These are phyloP conservation scores for Protophormia terraenovae DNA, from an alignment of 2,888 invertebrate genomes.

Conservation along the genomic window DNA sequence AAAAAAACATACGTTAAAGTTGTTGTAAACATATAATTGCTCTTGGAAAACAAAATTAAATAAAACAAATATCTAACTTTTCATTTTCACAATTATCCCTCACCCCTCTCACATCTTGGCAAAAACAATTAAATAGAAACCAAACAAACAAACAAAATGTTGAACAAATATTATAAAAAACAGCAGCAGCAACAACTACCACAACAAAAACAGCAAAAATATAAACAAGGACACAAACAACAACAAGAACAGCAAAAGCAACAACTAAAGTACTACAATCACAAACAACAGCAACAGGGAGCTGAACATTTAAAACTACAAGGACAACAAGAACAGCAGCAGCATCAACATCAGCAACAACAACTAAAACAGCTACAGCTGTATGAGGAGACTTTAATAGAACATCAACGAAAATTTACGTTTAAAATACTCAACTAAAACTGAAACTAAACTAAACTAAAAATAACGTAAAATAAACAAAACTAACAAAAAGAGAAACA, in stretches of 20 bases:
- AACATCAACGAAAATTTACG: slow-evolving; percentile 53
- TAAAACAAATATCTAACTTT: slow-evolving; percentile 20
- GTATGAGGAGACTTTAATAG: slow-evolving; percentile 25
- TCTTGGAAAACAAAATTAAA: slow-evolving; percentile 43
- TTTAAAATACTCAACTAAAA: slow-evolving; percentile 53
- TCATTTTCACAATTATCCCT: background rate
- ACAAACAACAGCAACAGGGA: background rate
- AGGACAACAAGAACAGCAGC: background rate
- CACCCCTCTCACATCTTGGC: background rate
- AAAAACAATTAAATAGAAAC: slow-evolving; percentile 50
- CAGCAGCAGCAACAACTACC: slow-evolving; percentile 41
- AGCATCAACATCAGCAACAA: slow-evolving; percentile 1
- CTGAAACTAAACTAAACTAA: background rate
- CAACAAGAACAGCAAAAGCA: slow-evolving; percentile 16
- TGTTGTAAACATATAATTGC: slow-evolving; percentile 39
- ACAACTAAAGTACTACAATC: background rate
- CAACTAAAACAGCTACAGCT: slow-evolving; percentile 20
- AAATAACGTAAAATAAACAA: background rate
- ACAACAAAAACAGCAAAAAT: slow-evolving; percentile 9
- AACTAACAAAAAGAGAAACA: background rate
- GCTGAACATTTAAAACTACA: slow-evolving; percentile 13
- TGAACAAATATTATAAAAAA: slow-evolving; percentile 46
- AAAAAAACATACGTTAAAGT: slow-evolving; percentile 7
- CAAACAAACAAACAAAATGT: slow-evolving; percentile 59
- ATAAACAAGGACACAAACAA: slow-evolving; percentile 11